Conservation (phyloP, 1,140 invertebrate genomes). For the Periplaneta americana region DNA sequence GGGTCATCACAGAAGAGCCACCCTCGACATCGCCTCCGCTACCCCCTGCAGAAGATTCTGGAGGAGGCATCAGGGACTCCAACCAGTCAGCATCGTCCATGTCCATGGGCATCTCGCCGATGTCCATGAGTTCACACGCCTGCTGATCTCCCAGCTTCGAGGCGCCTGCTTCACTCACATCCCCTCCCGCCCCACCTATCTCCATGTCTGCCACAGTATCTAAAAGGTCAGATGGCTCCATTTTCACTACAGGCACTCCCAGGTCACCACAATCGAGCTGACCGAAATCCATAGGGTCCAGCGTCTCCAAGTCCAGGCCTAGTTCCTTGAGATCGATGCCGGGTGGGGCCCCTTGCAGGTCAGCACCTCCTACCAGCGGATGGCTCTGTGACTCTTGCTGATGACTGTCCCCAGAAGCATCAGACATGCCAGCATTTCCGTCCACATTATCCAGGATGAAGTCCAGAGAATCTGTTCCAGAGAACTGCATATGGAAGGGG, state of each 20-base stretch:
- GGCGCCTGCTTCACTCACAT: background rate
- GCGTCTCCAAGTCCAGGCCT: constrained; percentile 42
- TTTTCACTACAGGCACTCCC: constrained; percentile 1
- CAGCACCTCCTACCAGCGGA: constrained; percentile 27
- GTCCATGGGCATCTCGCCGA: constrained; percentile 53
- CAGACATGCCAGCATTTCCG: background rate
- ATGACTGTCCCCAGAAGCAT: constrained; percentile 2
- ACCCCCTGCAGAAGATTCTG: constrained; percentile 24
- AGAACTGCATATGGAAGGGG: constrained; percentile 8
- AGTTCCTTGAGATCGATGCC: constrained; percentile 39
- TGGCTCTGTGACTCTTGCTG: constrained; percentile 25
- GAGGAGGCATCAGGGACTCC: constrained; percentile 54
- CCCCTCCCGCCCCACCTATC: background rate
- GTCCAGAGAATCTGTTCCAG: constrained; percentile 10
- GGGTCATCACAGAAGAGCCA: constrained; percentile 7
- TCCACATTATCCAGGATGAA: constrained; percentile 12
- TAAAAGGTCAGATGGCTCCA: constrained; percentile 4
- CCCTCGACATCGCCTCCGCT: background rate
- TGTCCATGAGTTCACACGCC: constrained; percentile 40
- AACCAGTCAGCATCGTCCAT: constrained; percentile 70
- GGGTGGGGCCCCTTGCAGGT: constrained; percentile 28
- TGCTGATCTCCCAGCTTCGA: background rate
- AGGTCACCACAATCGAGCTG: constrained; percentile 41
- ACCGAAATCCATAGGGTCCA: constrained; percentile 51
- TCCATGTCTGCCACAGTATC: constrained; percentile 22